Conservation (phyloP, 2,888 invertebrate species). For the Salticus scenicus region DNA sequence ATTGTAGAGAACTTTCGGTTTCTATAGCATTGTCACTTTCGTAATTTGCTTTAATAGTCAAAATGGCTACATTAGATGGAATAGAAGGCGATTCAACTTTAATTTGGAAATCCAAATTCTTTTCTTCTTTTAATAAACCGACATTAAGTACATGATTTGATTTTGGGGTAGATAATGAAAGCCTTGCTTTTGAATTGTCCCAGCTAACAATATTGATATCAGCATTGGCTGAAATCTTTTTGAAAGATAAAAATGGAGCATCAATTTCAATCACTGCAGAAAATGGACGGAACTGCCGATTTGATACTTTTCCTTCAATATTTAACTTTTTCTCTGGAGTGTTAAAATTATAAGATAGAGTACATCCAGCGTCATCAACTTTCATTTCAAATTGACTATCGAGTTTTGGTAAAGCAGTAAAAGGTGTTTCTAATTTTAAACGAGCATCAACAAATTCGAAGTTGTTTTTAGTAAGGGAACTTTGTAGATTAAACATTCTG, state of each 20-base stretch:
- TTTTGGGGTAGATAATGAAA: background rate
- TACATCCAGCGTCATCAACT: slow-evolving; percentile 25
- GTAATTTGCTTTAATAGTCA: slow-evolving; percentile 24
- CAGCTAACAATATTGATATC: slow-evolving; percentile 21
- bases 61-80: background rate
- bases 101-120: slow-evolving; percentile 18
- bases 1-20: slow-evolving; percentile 29
- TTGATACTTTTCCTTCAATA: slow-evolving; percentile 31
- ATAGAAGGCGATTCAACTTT: slow-evolving; percentile 32
- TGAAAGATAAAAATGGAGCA: slow-evolving; percentile 50
- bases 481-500: slow-evolving; percentile 29
- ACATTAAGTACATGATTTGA: slow-evolving; percentile 20
- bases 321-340: slow-evolving; percentile 32
- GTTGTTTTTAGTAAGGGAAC: slow-evolving; percentile 29
- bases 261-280: slow-evolving; percentile 34
- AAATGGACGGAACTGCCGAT: slow-evolving; percentile 55
- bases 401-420: slow-evolving; percentile 28
- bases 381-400: slow-evolving; percentile 41
- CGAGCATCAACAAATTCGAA: slow-evolving; percentile 35
- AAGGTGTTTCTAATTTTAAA: slow-evolving; percentile 45
- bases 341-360: background rate
- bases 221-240: slow-evolving; percentile 19
- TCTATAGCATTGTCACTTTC: background rate
- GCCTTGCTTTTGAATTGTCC: slow-evolving; percentile 4
- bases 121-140: background rate